phyloP scores from a whole-genome alignment of 2,113 vertebrate genomes.

The Amblyornis subalaris region DNA sequence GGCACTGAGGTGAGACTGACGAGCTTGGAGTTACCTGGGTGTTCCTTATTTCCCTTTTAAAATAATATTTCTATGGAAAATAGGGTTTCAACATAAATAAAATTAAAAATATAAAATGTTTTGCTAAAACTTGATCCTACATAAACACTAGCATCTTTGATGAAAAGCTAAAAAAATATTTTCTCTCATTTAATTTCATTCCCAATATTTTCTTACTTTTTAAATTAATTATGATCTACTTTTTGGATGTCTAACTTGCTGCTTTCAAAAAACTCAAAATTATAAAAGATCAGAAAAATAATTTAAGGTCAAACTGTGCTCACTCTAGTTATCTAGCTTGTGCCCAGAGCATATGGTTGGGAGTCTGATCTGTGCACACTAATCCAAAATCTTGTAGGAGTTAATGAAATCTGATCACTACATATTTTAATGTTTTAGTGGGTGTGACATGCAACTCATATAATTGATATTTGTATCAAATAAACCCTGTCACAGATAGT shows the following conservation, averaged over 20 bases:
- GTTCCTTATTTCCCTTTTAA: not conserved
- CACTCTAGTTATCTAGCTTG: not conserved
- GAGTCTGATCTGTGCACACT: not conserved
- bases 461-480: slow-evolving; percentile 2
- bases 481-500: not conserved
- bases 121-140: not conserved
- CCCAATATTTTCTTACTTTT: not conserved
- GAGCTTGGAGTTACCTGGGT: not conserved
- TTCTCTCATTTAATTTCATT: not conserved
- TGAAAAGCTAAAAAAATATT: not conserved
- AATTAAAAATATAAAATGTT: not conserved
- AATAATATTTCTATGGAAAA: not conserved
- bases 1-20: not conserved
- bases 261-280: not conserved
- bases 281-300: not conserved
- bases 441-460: not conserved
- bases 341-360: not conserved
- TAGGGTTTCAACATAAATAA: not conserved
- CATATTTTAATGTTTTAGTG: not conserved
- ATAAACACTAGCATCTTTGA: not conserved
- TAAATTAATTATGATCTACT: not conserved
- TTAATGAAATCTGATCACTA: not conserved
- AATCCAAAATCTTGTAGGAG: not conserved
- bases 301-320: not conserved
- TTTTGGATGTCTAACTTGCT: not conserved